Conservation (phyloP, 2,888 invertebrate genomes). For the Sarcophaga variegata region DNA sequence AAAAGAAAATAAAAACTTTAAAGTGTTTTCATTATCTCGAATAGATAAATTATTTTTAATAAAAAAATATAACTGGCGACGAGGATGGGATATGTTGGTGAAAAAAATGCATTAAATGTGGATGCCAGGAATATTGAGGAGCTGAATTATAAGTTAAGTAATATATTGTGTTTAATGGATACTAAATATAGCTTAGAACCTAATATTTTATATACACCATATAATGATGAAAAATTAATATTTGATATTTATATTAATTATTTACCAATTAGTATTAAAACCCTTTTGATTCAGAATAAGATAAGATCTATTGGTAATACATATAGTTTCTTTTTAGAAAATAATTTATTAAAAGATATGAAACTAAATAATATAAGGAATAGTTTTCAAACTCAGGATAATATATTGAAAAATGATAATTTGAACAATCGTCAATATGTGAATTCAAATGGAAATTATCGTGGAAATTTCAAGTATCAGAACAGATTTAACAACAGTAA, state of each 20-base stretch:
- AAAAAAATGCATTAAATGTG: conserved; percentile 49
- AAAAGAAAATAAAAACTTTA: too few relatives aligned
- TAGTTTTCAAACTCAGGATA: too few relatives aligned
- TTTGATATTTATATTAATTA: conserved; percentile 60
- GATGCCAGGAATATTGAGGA: conserved; percentile 49
- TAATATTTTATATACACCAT: conserved; percentile 49
- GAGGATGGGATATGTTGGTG: neutral
- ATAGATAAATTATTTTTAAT: too few relatives aligned
- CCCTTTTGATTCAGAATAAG: conserved; percentile 57
- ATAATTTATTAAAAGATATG: conserved; percentile 59
- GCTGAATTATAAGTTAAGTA: conserved; percentile 44
- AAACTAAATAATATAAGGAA: neutral
- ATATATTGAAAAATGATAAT: too few relatives aligned
- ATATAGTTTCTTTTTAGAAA: conserved; percentile 51
- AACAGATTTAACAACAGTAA: too few relatives aligned
- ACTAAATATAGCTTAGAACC: conserved; percentile 48
- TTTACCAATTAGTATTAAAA: conserved; percentile 54
- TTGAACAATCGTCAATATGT: too few relatives aligned
- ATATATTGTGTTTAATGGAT: conserved; percentile 56
- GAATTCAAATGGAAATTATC: too few relatives aligned
- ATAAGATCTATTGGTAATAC: conserved; percentile 48
- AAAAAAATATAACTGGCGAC: neutral
- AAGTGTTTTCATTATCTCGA: too few relatives aligned
- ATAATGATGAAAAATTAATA: conserved; percentile 50
- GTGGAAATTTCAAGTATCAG: too few relatives aligned